Percentiles rank a stretch among this genome's conserved stretches.
Evolutionary conservation across 2,888 invertebrate genomes (phyloP).

Genomic region (Boloria selene): DNA sequence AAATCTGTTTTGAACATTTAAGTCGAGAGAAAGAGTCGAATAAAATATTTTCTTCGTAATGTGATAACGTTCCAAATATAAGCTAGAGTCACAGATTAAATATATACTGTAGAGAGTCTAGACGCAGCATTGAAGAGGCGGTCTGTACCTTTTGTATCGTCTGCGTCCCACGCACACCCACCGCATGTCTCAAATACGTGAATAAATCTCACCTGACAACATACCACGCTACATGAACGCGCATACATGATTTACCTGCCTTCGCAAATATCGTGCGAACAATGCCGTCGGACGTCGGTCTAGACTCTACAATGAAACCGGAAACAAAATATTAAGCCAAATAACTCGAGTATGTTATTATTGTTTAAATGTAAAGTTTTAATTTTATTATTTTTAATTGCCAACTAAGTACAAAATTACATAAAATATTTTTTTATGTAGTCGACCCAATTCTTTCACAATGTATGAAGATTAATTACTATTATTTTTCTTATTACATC

Average conservation of each 20-base stretch:
- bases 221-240: constrained; percentile 37
- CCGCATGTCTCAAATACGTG: constrained; percentile 58
- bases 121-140: constrained; percentile 59
- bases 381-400: too few relatives aligned
- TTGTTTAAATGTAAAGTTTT: too few relatives aligned
- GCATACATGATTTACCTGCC: constrained; percentile 31
- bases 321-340: background rate
- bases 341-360: background rate
- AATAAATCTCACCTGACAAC: constrained; percentile 73
- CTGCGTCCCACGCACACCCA: constrained; percentile 69
- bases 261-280: constrained; percentile 31
- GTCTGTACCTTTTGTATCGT: constrained; percentile 52
- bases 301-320: constrained; percentile 20
- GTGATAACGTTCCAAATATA: too few relatives aligned
- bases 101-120: constrained; percentile 57
- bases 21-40: too few relatives aligned
- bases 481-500: constrained; percentile 57
- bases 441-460: constrained; percentile 55
- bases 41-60: too few relatives aligned
- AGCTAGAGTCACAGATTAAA: constrained; percentile 26
- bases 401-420: too few relatives aligned
- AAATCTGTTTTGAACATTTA: background rate
- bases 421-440: constrained; percentile 52
- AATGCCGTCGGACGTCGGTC: constrained; percentile 24
- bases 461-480: constrained; percentile 56